Percentiles rank a stretch among this genome's conserved stretches.
Evolutionary conservation across 2,113 vertebrate genomes (phyloP).

Genomic region (Arenaria interpres): DNA sequence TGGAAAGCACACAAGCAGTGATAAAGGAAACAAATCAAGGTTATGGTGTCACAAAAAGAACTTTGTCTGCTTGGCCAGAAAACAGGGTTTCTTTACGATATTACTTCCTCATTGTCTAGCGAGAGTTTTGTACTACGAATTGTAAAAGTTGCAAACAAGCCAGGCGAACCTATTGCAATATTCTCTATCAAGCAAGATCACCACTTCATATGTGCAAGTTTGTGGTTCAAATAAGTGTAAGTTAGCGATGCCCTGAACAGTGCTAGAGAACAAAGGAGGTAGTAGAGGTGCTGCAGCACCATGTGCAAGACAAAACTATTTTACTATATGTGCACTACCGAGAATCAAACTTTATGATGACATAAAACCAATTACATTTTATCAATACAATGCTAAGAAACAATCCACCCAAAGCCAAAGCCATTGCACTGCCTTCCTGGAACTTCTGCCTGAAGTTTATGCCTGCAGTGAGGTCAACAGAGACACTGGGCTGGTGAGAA

Average conservation of each 20-base stretch:
- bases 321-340: background rate
- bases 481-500: background rate
- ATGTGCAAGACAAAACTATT: background rate
- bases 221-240: background rate
- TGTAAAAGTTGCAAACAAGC: background rate
- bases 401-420: background rate
- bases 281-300: background rate
- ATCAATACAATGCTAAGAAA: background rate
- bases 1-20: background rate
- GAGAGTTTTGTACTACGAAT: background rate
- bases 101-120: background rate
- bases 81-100: background rate
- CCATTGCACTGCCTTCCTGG: background rate
- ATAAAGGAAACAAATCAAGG: slow-evolving; percentile 17
- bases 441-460: background rate
- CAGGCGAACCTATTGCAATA: background rate
- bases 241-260: background rate
- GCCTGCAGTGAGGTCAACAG: background rate
- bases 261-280: background rate
- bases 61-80: background rate
- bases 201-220: background rate
- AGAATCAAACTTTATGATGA: background rate
- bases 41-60: background rate
- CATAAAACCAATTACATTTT: background rate
- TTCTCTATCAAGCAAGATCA: background rate